Evolutionary conservation across 1,140 invertebrate species (phyloP).

Genomic region (Onthophagus taurus): DNA sequence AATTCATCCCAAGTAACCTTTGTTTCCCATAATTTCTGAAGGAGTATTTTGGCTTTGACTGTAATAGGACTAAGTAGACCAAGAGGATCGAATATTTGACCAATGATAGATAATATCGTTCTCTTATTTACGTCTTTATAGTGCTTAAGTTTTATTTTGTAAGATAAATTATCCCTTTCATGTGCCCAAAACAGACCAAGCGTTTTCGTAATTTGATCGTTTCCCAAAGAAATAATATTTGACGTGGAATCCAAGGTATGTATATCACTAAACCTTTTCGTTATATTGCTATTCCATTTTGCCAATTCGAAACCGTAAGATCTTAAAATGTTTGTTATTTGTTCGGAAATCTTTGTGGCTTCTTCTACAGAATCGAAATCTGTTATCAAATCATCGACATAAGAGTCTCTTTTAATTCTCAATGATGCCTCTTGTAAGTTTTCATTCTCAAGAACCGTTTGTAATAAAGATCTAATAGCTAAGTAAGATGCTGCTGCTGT

Average conservation of each 20-base stretch:
- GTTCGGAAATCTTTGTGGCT: constrained; percentile 27
- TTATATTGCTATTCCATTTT: constrained; percentile 1
- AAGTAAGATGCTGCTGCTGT: constrained; percentile 29
- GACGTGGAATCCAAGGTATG: constrained; percentile 20
- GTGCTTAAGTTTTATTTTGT: not conserved
- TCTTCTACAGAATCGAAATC: constrained; percentile 17
- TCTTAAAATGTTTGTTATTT: not conserved
- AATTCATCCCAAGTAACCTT: constrained; percentile 11
- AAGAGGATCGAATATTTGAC: constrained; percentile 12
- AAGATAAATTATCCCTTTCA: constrained; percentile 1
- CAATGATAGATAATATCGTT: constrained; percentile 6
- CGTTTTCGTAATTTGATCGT: constrained; percentile 3
- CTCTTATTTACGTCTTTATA: constrained; percentile 9
- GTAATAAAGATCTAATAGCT: constrained; percentile 23
- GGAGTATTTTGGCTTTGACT: constrained; percentile 10
- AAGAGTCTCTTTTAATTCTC: constrained; percentile 23
- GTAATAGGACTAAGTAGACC: constrained; percentile 9
- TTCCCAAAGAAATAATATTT: constrained; percentile 4
- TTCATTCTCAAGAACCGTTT: constrained; percentile 20
- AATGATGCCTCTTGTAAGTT: constrained; percentile 17
- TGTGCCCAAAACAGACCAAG: constrained; percentile 6
- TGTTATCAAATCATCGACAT: constrained; percentile 30
- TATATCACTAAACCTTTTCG: not conserved
- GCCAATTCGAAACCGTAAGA: constrained; percentile 6
- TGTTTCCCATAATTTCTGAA: constrained; percentile 11